Percentiles rank a stretch among this genome's conserved stretches.
These are phyloP conservation scores for Diloba caeruleocephala DNA, from an alignment of 2,888 invertebrate species.

Conservation along the genomic window DNA sequence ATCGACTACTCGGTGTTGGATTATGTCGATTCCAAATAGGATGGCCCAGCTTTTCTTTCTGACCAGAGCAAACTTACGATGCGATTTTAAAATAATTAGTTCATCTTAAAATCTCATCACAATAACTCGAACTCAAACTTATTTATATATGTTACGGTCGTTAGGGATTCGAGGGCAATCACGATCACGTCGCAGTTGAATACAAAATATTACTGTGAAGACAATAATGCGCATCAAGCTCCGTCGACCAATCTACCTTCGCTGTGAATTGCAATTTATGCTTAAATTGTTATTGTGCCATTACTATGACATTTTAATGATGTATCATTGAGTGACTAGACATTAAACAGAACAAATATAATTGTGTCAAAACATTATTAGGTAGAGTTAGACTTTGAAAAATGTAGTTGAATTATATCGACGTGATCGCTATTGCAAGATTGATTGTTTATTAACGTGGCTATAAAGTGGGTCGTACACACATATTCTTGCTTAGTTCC, in stretches of 20 bases:
- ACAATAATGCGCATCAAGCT: slow-evolving; percentile 28
- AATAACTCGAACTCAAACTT: slow-evolving; percentile 21
- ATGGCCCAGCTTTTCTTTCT: slow-evolving; percentile 23
- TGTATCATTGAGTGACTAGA: not conserved
- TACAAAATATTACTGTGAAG: slow-evolving; percentile 20
- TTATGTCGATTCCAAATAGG: slow-evolving; percentile 51
- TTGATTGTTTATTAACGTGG: not conserved
- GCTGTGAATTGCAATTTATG: slow-evolving; percentile 15
- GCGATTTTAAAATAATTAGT: slow-evolving; percentile 25
- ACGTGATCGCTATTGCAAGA: slow-evolving; percentile 17
- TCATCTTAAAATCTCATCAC: slow-evolving; percentile 6
- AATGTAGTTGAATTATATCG: not conserved
- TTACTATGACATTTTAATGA: not conserved
- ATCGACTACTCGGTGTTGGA: slow-evolving; percentile 71
- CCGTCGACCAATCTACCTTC: slow-evolving; percentile 36
- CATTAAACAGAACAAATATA: not conserved
- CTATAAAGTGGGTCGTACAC: not conserved
- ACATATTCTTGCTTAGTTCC: not conserved
- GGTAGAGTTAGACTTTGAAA: too few relatives aligned
- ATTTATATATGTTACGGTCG: slow-evolving; percentile 53
- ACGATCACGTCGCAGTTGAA: not conserved
- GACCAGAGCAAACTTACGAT: slow-evolving; percentile 18
- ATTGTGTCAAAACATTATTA: not conserved
- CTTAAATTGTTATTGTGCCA: slow-evolving; percentile 3
- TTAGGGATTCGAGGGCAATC: slow-evolving; percentile 19